Evolutionary conservation across 2,888 invertebrate genomes (phyloP), one percentile per base, ranked within the genome.

Genomic region (Leptinotarsa juncta): DNA sequence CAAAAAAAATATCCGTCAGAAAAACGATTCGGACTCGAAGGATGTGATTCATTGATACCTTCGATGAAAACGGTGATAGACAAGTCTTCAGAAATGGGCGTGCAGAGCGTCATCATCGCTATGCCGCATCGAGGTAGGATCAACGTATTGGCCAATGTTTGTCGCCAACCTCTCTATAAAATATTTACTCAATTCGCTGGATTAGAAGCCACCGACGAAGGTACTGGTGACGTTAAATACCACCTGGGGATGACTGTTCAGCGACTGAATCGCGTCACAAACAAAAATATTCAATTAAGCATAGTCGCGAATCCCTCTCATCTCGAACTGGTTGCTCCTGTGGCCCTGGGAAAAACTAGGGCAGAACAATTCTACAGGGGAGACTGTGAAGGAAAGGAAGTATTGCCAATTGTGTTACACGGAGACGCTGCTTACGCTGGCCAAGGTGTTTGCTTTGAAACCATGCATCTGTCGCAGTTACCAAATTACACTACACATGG

Each of bases 1-100:
- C 97, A 98, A 1, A 95, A 96, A 87, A 99, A 99, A 89, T 99
- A 96, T 95, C 96, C 98, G 3, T 97, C 98, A 14, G 99, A 99
- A 89, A 99, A 99, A 88, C 93, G 99, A 84, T 99, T 99, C 89
- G 99, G 99, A 82, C 90, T 99, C 71, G 99, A 99, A 88, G 99
- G 99, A 53, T 97, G 98, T 89, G 99, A 99, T 90, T 97, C 98
- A 83, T 90, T 99, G 84, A 99, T 99, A 82, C 99, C 99, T 0
- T 97, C 97, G 0, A 95, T 99, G 94, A 99, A 99, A 89, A 95
- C 97, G 88, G 94, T 99, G 74, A 99, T 99, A 85, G 99, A 99
- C 88, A 94, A 94, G 62, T 97, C 97, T 26, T 98, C 98, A 10
- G 94, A 94, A 73, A 90, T 95, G 65, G 99, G 99, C 1, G 97